A percentile compares a stretch with the other conserved stretches of the same genome.
These are phyloP conservation scores for Percopsis transmontana DNA, from an alignment of 2,113 vertebrate genomes.

Conservation along the genomic window DNA sequence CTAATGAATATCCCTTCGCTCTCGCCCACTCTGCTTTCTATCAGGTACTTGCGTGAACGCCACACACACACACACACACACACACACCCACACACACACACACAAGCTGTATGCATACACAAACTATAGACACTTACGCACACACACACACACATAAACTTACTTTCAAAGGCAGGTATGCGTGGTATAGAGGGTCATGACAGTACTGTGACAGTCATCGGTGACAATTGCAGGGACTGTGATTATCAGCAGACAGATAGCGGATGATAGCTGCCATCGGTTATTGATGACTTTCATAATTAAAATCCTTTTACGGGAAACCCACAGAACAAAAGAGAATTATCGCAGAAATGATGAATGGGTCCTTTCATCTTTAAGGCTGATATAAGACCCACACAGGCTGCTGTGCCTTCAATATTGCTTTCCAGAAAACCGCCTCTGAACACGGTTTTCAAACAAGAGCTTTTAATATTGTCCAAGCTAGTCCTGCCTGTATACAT, in stretches of 20 bases:
- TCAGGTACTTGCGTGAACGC: neutral
- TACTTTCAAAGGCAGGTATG: conserved; percentile 31
- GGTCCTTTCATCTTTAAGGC: conserved; percentile 67
- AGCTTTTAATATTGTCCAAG: conserved; percentile 50
- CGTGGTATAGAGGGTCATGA: conserved; percentile 13
- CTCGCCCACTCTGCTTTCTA: neutral
- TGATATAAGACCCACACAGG: conserved; percentile 53
- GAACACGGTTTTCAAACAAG: conserved; percentile 60
- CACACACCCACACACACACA: conserved; percentile 1
- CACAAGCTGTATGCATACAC: conserved; percentile 19
- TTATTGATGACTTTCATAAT: conserved; percentile 82
- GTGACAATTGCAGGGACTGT: conserved; percentile 50
- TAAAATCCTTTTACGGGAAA: conserved; percentile 73
- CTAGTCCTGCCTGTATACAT: conserved; percentile 5
- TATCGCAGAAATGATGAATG: conserved; percentile 77
- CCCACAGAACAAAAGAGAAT: conserved; percentile 68
- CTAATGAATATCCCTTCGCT: conserved; percentile 54
- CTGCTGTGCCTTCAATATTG: conserved; percentile 56
- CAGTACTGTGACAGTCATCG: conserved; percentile 21
- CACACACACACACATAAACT: neutral
- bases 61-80: conserved; percentile 13
- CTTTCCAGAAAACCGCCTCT: conserved; percentile 54
- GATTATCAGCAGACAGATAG: conserved; percentile 75
- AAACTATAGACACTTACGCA: conserved; percentile 17
- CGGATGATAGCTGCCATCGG: conserved; percentile 76